Evolutionary conservation across 2,888 invertebrate genomes (phyloP).

Genomic region (Pachydiplax longipennis): DNA sequence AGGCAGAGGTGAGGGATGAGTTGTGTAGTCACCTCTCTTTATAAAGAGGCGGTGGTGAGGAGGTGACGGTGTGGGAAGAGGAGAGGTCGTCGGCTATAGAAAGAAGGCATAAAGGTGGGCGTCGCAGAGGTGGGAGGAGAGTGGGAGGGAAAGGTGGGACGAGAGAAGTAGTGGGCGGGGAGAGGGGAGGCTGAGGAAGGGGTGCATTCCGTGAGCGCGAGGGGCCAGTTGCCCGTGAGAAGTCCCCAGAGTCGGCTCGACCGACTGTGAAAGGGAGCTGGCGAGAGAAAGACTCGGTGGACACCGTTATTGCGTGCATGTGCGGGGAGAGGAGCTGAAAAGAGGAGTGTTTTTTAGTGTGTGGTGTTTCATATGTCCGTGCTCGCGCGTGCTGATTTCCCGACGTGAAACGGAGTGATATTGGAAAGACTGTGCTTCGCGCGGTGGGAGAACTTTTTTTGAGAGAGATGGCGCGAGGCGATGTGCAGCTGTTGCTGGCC

Average conservation of each 20-base stretch:
- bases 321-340: not conserved
- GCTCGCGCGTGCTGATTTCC: not conserved
- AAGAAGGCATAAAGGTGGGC: not conserved
- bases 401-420: not conserved
- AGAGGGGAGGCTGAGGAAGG: not conserved
- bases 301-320: not conserved
- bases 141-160: not conserved
- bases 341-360: not conserved
- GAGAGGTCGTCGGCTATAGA: slow-evolving; percentile 1
- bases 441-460: not conserved
- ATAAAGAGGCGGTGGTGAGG: slow-evolving; percentile 24
- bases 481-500: not conserved
- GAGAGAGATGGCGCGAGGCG: slow-evolving; percentile 16
- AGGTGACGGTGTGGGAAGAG: not conserved
- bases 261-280: not conserved
- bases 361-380: not conserved
- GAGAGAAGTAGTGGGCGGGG: not conserved
- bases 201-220: not conserved
- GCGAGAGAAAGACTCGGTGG: not conserved
- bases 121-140: not conserved
- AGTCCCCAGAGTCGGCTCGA: not conserved
- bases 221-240: slow-evolving; percentile 3
- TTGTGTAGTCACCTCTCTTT: not conserved
- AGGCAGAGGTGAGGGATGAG: not conserved
- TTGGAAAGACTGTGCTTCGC: not conserved